These are phyloP conservation scores for Alloscopus bannaensis DNA, from an alignment of 2,888 invertebrate genomes.

Conservation along the genomic window DNA sequence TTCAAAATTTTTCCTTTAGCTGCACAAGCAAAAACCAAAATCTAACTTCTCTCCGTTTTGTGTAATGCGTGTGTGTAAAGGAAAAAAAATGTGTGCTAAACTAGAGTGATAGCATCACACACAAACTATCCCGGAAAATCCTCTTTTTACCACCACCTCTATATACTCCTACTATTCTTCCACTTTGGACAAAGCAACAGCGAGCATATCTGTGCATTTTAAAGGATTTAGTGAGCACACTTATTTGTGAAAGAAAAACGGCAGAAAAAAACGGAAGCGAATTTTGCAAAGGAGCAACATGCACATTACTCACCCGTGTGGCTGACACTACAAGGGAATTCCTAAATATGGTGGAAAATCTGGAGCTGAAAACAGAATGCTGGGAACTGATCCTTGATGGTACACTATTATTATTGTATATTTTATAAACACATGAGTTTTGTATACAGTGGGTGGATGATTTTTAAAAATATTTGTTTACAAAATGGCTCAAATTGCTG, in stretches of 20 bases:
- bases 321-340: constrained; percentile 49
- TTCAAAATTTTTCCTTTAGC: neutral
- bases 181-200: constrained; percentile 40
- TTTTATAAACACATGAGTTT: too few species aligned
- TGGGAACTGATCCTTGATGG: too few species aligned
- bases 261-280: constrained; percentile 8
- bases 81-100: constrained; percentile 18
- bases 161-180: constrained; percentile 29
- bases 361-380: constrained; percentile 30
- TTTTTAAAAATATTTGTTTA: too few species aligned
- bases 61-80: constrained; percentile 2
- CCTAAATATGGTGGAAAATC: constrained; percentile 40
- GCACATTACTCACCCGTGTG: constrained; percentile 41
- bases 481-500: too few species aligned
- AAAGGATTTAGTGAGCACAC: constrained; percentile 16
- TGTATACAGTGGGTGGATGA: too few species aligned
- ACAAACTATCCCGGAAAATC: constrained; percentile 44
- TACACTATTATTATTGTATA: too few species aligned
- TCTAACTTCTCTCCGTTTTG: neutral
- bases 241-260: constrained; percentile 33
- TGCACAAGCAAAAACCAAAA: neutral
- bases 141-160: constrained; percentile 46
- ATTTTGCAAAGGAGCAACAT: constrained; percentile 12
- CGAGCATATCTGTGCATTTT: constrained; percentile 15
- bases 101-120: constrained; percentile 47